A percentile compares a stretch with the other conserved stretches of the same genome.
These are phyloP conservation scores for Thymelicus acteon DNA, from an alignment of 2,888 invertebrate genomes.

Conservation along the genomic window DNA sequence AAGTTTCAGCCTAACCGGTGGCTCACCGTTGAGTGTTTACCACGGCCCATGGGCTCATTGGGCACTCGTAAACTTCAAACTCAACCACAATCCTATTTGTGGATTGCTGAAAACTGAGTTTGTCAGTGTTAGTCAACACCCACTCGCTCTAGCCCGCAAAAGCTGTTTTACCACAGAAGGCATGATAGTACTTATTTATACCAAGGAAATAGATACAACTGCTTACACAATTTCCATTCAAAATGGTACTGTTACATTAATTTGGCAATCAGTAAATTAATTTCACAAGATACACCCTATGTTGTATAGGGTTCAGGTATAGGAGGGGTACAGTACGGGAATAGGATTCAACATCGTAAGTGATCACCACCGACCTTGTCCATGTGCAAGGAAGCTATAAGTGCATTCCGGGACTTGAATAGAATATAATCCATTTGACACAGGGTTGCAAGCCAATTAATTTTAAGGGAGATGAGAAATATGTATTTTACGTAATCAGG, in stretches of 20 bases:
- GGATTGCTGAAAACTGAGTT: background rate
- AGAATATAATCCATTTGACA: too few species aligned
- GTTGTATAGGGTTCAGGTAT: too few species aligned
- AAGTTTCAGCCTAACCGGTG: background rate
- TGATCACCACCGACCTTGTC: too few species aligned
- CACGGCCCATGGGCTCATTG: background rate
- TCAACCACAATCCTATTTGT: constrained; percentile 9
- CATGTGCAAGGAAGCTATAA: too few species aligned
- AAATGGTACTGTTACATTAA: background rate
- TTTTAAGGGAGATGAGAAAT: too few species aligned
- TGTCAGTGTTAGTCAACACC: constrained; percentile 7
- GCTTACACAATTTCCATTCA: background rate
- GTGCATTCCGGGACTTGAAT: too few species aligned
- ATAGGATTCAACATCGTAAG: too few species aligned
- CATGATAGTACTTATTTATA: too few species aligned
- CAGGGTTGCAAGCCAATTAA: too few species aligned
- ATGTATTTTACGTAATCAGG: too few species aligned
- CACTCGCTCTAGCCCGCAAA: background rate
- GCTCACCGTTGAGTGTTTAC: background rate
- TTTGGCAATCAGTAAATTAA: background rate
- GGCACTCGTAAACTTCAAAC: constrained; percentile 4
- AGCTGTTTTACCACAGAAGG: background rate
- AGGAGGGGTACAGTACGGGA: too few species aligned
- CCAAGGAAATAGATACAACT: background rate
- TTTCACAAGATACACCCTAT: background rate